Evolutionary conservation across 2,888 invertebrate species (phyloP), one percentile per base, ranked within the genome.

Genomic region (Andrena bucephala): DNA sequence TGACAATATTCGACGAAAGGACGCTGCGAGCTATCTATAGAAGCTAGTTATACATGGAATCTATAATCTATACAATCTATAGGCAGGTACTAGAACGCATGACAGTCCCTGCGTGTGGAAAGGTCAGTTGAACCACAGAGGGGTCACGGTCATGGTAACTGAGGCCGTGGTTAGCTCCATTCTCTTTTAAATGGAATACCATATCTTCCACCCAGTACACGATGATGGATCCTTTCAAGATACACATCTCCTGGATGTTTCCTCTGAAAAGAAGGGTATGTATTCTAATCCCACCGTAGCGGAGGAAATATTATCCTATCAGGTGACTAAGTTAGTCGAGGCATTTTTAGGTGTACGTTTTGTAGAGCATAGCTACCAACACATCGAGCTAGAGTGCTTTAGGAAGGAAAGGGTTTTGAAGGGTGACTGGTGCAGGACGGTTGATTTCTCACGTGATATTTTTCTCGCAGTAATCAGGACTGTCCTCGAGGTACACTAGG

Each of bases 391-490:
- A 8, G 20, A 54, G 8, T 2, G 20, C 2, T 54, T 20, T 8
- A 20, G 3, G 20, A 10, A 20, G 20, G 8, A 54, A 54, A 20
- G 20, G 3, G 54, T n/a, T 54, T 54, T 1, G 20, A 6, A 2
- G 20, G 31, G 31, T 31, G 6, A 2, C 13, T 5, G 13, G 20
- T 54, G 33, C 0, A 68, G 10, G 31, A 42, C 10, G 8, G 48
- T 74, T 5, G n/a, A 57, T 83, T 77, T 81, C 96, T 95, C 94
- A 98, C 97, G 97, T 96, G 82, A 97, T 96, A 94, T 98, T 97
- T 77, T 96, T 96, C 94, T 98, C 97, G 93, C 98, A 98, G 93
- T 98, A 98, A 94, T 98, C 98, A 0, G 98, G 98, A 24, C 98
- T 98, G 91, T 98, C 97, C 91, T 98, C 97, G 89, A 98, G 94